phyloP scores from a whole-genome alignment of 2,797 vertebrate species.

The Pelodytes ibericus region DNA sequence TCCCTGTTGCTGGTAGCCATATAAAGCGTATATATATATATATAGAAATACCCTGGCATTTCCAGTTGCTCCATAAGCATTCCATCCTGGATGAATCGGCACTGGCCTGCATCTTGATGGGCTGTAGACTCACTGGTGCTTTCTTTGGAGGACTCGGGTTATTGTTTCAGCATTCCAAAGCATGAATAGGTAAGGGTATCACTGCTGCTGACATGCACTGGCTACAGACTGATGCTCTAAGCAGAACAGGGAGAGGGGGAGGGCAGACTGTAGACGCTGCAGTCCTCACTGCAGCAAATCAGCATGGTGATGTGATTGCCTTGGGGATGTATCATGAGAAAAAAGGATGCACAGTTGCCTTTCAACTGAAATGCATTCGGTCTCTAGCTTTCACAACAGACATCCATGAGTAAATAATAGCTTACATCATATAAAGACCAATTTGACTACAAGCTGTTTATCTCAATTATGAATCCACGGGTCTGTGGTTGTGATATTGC shows the following conservation, averaged over 20 bases:
- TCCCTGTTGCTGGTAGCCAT: slow-evolving; percentile 66
- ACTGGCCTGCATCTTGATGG: slow-evolving; percentile 89
- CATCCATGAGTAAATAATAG: slow-evolving; percentile 2
- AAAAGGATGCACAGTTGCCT: slow-evolving; percentile 60
- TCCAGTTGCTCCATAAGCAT: slow-evolving; percentile 95
- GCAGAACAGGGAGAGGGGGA: slow-evolving; percentile 68
- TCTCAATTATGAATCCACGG: no score
- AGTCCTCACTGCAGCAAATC: slow-evolving; percentile 86
- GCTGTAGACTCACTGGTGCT: slow-evolving; percentile 54
- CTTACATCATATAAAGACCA: slow-evolving; percentile 17
- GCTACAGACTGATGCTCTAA: slow-evolving; percentile 82
- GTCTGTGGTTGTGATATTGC: background rate
- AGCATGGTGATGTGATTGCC: slow-evolving; percentile 74
- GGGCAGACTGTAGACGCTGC: slow-evolving; percentile 80
- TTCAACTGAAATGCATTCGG: slow-evolving; percentile 69
- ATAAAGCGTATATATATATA: slow-evolving; percentile 65
- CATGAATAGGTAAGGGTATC: slow-evolving; percentile 78
- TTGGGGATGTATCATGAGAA: slow-evolving; percentile 67
- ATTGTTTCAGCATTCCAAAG: slow-evolving; percentile 79
- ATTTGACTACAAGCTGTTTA: background rate
- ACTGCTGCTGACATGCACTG: slow-evolving; percentile 74
- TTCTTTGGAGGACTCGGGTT: slow-evolving; percentile 62
- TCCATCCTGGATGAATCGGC: slow-evolving; percentile 93
- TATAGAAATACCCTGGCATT: slow-evolving; percentile 89
- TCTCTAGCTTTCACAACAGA: slow-evolving; percentile 39